Conservation (phyloP, 2,888 invertebrate genomes). For the Lapara coniferarum region DNA sequence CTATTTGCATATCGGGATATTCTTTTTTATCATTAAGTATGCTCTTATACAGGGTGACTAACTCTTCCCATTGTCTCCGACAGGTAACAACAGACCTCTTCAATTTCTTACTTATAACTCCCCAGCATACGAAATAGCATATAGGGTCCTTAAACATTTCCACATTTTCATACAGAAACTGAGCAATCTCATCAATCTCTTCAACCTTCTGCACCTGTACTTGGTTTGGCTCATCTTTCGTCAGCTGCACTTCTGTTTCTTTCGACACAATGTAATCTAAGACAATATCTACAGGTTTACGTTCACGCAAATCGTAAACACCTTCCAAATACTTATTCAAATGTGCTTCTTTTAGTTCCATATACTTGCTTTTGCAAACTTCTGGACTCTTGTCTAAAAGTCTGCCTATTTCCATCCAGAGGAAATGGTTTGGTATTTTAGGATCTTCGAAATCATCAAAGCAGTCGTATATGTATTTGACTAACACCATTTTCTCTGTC, state of each 20-base stretch:
- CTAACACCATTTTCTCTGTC: conserved; percentile 65
- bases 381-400: conserved; percentile 65
- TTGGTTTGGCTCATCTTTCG: conserved; percentile 36
- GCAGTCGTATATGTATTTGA: conserved; percentile 73
- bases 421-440: conserved; percentile 69
- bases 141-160: conserved; percentile 68
- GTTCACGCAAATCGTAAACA: conserved; percentile 52
- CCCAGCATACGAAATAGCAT: conserved; percentile 72
- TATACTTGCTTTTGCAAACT: conserved; percentile 58
- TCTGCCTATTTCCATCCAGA: conserved; percentile 75
- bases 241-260: conserved; percentile 54
- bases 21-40: conserved; percentile 72
- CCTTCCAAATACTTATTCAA: conserved; percentile 55
- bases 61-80: conserved; percentile 63
- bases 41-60: conserved; percentile 59
- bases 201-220: conserved; percentile 51
- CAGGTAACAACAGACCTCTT: conserved; percentile 50
- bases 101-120: conserved; percentile 55
- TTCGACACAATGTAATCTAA: conserved; percentile 69
- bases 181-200: conserved; percentile 61
- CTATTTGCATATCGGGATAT: conserved; percentile 70
- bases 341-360: conserved; percentile 58
- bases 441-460: conserved; percentile 70
- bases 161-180: conserved; percentile 66
- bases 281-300: conserved; percentile 64